Conservation (phyloP, 2,797 vertebrate genomes). For the Hippocampus kuda region DNA sequence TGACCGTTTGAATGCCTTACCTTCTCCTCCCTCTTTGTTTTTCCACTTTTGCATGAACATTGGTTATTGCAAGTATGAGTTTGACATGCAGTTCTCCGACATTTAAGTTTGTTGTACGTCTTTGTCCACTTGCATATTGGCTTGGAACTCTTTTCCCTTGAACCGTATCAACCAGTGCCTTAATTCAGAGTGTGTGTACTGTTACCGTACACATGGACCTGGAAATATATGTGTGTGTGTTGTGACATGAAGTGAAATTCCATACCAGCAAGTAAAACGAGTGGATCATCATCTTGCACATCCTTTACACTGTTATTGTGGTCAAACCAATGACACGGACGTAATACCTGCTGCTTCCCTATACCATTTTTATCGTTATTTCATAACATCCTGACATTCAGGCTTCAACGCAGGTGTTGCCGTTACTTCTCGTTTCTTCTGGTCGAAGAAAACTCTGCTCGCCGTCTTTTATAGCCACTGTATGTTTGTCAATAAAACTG, state of each 20-base stretch:
- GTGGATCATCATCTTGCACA: conserved; percentile 25
- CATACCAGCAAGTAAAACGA: conserved; percentile 57
- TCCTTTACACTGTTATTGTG: conserved; percentile 20
- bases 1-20: conserved; percentile 61
- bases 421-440: conserved; percentile 31
- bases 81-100: conserved; percentile 3
- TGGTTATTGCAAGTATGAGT: conserved; percentile 51
- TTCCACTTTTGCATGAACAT: conserved; percentile 60
- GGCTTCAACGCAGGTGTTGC: conserved; percentile 46
- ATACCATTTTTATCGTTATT: conserved; percentile 14
- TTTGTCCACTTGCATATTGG: conserved; percentile 41
- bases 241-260: conserved; percentile 53
- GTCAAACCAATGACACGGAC: conserved; percentile 46
- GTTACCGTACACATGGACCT: conserved; percentile 14
- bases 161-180: conserved; percentile 57
- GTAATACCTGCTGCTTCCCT: conserved; percentile 46
- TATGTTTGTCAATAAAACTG: conserved; percentile 99
- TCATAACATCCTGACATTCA: conserved; percentile 9
- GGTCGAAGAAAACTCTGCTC: conserved; percentile 65
- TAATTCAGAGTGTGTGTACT: conserved; percentile 50
- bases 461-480: conserved; percentile 94
- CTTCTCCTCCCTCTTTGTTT: conserved; percentile 42
- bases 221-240: conserved; percentile 24
- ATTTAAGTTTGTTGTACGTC: conserved; percentile 21
- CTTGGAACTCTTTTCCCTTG: conserved; percentile 19